Evolutionary conservation across 2,888 invertebrate species (phyloP), one percentile per base, ranked within the genome.

Genomic region (Crepidodera aurea): DNA sequence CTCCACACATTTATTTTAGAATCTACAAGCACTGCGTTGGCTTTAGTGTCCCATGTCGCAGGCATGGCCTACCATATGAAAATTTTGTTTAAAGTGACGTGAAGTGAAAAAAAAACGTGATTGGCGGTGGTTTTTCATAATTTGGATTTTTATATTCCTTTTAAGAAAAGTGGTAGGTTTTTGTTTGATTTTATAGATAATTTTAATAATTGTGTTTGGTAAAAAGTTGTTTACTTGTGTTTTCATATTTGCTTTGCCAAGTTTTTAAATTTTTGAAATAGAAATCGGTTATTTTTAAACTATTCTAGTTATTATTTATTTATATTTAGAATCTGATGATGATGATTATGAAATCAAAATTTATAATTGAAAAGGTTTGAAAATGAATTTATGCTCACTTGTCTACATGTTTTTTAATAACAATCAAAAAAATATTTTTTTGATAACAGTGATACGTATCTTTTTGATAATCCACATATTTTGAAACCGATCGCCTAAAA

Each of bases 1-100:
- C 37, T 37, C 48, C 16, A 34, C 34, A 29, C 48, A 48, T 39
- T 57, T 50, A 57, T 39, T 57, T 57, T 57, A 44, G 56, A 56
- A 22, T 25, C 22, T 27, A 12, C 8, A 27, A 48, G 13, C 48
- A 48, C 27, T 48, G 27, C 48, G 48, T 48, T 48, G 48, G 48
- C 10, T 46, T 42, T 46, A 16, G 25, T 46, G 46, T 46, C 46
- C 46, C 25, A 13, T 25, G 25, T 48, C 44, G 12, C 44, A 44
- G 48, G 4, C 29, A 48, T 48, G 48, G 48, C 27, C 48, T 15
- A 13, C 48, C 15, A 27, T 16, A 15, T 27, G 15, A 29, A 48
- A 27, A 27, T 48, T 19, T 27, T 27, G 27, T 16, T 13, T 8
- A 25, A 25, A 29, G 48, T 27, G 48, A 27, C 48, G 48, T 25